Conservation (phyloP, 2,113 vertebrate species). For the Arothron firmamentum region DNA sequence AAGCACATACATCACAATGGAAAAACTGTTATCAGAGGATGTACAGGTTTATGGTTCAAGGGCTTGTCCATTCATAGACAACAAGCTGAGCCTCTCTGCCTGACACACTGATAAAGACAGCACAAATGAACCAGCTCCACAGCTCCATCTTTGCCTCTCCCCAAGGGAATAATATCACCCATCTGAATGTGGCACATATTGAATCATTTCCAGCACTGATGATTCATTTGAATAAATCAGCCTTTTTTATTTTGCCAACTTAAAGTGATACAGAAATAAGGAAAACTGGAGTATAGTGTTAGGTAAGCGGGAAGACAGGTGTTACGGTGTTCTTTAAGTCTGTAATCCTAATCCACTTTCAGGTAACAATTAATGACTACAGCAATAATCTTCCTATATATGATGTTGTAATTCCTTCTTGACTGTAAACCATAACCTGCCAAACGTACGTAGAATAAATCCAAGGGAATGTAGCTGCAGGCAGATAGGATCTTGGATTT, state of each 20-base stretch:
- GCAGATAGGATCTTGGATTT: constrained; percentile 74
- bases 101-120: constrained; percentile 75
- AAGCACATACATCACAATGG: constrained; percentile 72
- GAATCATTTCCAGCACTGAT: constrained; percentile 67
- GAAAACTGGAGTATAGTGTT: constrained; percentile 56
- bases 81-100: constrained; percentile 72
- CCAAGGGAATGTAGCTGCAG: constrained; percentile 57
- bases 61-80: constrained; percentile 74
- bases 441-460: constrained; percentile 54
- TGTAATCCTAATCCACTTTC: constrained; percentile 69
- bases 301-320: constrained; percentile 62
- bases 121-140: constrained; percentile 72
- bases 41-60: constrained; percentile 76
- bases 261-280: constrained; percentile 64
- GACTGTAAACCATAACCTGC: constrained; percentile 63
- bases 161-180: constrained; percentile 71
- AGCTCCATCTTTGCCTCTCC: constrained; percentile 69
- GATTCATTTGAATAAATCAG: constrained; percentile 72
- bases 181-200: constrained; percentile 72
- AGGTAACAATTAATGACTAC: constrained; percentile 71
- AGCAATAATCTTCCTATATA: constrained; percentile 67
- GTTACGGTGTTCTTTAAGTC: constrained; percentile 55
- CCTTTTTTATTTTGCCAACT: constrained; percentile 67
- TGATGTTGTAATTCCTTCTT: constrained; percentile 60
- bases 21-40: constrained; percentile 75